Evolutionary conservation across 2,113 vertebrate genomes (phyloP).

Genomic region (Elephantulus edwardii): DNA sequence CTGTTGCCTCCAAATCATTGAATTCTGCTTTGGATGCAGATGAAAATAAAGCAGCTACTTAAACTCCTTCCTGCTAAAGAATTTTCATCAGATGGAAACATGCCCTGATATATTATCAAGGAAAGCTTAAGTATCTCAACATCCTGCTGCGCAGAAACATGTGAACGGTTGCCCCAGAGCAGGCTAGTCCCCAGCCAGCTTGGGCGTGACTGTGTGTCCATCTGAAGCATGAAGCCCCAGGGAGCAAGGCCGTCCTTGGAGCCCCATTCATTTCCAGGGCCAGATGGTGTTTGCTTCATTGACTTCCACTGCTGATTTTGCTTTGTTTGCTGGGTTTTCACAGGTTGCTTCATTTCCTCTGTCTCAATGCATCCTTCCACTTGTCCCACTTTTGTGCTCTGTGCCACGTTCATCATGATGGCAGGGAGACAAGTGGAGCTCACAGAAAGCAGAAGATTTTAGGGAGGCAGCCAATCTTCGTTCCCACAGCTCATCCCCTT

Average conservation of each 20-base stretch:
- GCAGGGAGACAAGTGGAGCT: constrained; percentile 46
- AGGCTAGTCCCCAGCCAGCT: not conserved
- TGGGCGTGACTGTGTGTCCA: not conserved
- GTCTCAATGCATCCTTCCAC: constrained; percentile 37
- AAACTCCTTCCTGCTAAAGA: not conserved
- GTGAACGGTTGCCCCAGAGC: not conserved
- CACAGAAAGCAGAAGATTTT: constrained; percentile 44
- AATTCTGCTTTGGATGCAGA: not conserved
- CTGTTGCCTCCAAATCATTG: not conserved
- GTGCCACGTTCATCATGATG: not conserved
- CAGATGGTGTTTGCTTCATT: constrained; percentile 47
- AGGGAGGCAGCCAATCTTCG: constrained; percentile 7
- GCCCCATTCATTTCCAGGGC: constrained; percentile 25
- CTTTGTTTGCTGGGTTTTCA: constrained; percentile 20
- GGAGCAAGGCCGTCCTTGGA: not conserved
- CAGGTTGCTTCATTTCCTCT: constrained; percentile 41
- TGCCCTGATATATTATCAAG: not conserved
- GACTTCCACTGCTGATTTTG: constrained; percentile 51
- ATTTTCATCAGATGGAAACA: not conserved
- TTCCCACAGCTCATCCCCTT: constrained; percentile 6
- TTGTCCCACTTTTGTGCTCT: constrained; percentile 14
- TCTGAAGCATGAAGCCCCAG: not conserved
- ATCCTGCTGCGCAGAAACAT: not conserved
- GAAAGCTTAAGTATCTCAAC: not conserved
- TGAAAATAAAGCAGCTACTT: not conserved